Conservation (phyloP, 2,797 vertebrate species). For the Delichon dasypus region DNA sequence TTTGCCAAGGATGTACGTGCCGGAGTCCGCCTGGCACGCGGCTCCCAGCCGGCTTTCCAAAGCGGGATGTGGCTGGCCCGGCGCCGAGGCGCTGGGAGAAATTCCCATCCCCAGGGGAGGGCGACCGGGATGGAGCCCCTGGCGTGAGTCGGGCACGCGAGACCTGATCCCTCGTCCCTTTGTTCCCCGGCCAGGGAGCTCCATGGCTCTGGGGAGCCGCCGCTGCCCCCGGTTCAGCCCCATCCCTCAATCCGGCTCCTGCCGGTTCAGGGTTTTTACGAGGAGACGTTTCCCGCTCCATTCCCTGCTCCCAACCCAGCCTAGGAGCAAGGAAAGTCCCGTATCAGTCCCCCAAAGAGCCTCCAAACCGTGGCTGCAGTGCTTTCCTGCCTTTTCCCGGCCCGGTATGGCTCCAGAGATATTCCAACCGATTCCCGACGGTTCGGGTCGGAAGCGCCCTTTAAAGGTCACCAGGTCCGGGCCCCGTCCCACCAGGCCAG, state of each 20-base stretch:
- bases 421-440: rapidly evolving
- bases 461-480: background rate
- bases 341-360: background rate
- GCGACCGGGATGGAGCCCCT: rapidly evolving
- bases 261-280: background rate
- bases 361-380: rapidly evolving
- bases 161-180: background rate
- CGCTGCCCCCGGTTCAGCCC: background rate
- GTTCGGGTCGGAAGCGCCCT: background rate
- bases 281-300: background rate
- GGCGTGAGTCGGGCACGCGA: background rate
- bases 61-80: background rate
- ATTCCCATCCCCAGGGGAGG: rapidly evolving
- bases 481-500: background rate
- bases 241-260: background rate
- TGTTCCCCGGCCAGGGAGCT: background rate
- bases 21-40: background rate
- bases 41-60: background rate
- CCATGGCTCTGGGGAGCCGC: rapidly evolving
- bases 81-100: background rate
- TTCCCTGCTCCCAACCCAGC: background rate
- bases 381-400: background rate
- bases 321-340: background rate
- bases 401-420: rapidly evolving
- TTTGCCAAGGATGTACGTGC: background rate